A percentile compares a stretch with the other conserved stretches of the same genome.
These are phyloP conservation scores for Trisateles emortualis DNA, from an alignment of 2,888 invertebrate genomes.

Conservation along the genomic window DNA sequence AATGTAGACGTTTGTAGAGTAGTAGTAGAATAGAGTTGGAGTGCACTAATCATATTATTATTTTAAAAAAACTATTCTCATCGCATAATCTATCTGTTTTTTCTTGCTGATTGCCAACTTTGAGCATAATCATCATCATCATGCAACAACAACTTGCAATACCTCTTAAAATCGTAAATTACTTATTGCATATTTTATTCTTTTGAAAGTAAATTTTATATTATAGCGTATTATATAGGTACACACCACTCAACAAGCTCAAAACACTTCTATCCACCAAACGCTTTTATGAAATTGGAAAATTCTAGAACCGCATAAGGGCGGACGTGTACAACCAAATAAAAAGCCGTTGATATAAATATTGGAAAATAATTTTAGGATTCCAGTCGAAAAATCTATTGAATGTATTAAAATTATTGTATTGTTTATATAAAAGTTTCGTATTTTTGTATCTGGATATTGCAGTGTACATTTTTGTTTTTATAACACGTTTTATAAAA, in stretches of 20 bases:
- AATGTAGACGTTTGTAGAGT: too few relatives aligned
- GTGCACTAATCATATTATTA: too few relatives aligned
- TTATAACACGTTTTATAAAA: not conserved
- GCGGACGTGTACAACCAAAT: constrained; percentile 32
- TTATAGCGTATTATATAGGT: not conserved
- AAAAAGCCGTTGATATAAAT: constrained; percentile 43
- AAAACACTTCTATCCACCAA: constrained; percentile 23
- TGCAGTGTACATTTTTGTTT: constrained; percentile 2
- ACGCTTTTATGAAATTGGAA: constrained; percentile 48
- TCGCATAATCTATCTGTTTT: too few relatives aligned
- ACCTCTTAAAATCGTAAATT: too few relatives aligned
- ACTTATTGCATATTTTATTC: not conserved
- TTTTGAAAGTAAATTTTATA: constrained; percentile 8
- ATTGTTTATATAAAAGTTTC: constrained; percentile 9
- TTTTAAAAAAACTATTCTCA: too few relatives aligned
- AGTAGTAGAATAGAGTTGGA: too few relatives aligned
- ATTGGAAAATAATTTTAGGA: constrained; percentile 46
- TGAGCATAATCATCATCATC: too few relatives aligned
- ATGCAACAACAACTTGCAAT: too few relatives aligned
- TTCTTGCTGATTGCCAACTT: too few relatives aligned
- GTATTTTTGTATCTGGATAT: constrained; percentile 6
- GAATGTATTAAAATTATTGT: constrained; percentile 46
- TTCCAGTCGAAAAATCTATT: constrained; percentile 27
- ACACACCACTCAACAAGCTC: not conserved
- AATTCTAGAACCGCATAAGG: constrained; percentile 38